Evolutionary conservation across 2,797 vertebrate species (phyloP).

Genomic region (Poeciliopsis turneri): DNA sequence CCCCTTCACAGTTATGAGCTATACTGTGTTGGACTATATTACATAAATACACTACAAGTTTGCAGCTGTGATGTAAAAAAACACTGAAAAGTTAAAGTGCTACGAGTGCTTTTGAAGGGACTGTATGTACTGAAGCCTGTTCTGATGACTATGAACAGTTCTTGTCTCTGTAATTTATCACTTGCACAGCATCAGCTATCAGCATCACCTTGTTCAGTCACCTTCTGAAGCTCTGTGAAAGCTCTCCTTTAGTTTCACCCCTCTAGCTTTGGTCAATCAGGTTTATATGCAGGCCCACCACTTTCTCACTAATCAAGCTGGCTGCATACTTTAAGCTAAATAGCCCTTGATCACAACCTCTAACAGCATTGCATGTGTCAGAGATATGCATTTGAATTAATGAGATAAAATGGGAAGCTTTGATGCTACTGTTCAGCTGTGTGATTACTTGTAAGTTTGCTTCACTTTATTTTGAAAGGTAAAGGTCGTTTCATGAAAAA

Average conservation of each 20-base stretch:
- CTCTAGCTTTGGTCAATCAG: not conserved
- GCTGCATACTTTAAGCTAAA: not conserved
- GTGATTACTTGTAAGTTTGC: not conserved
- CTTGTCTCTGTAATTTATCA: not conserved
- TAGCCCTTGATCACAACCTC: not conserved
- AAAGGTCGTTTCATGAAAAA: not conserved
- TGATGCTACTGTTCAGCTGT: not conserved
- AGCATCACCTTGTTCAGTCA: conserved; percentile 7
- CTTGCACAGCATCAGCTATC: not conserved
- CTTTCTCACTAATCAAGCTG: conserved; percentile 14
- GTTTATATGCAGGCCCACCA: not conserved
- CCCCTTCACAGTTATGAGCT: not conserved
- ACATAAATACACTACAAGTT: not conserved
- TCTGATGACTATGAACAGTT: not conserved
- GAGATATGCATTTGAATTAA: conserved; percentile 7
- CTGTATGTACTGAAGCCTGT: not conserved
- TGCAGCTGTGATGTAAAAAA: not conserved
- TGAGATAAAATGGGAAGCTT: not conserved
- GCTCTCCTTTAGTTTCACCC: not conserved
- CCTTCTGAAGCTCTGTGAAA: not conserved
- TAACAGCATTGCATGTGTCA: conserved; percentile 5
- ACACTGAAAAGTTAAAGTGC: not conserved
- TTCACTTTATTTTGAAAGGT: not conserved
- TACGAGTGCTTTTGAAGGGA: not conserved
- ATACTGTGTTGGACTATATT: not conserved